These are phyloP conservation scores for Callyntrura guangdongensis DNA, from an alignment of 2,888 invertebrate genomes.

Conservation along the genomic window DNA sequence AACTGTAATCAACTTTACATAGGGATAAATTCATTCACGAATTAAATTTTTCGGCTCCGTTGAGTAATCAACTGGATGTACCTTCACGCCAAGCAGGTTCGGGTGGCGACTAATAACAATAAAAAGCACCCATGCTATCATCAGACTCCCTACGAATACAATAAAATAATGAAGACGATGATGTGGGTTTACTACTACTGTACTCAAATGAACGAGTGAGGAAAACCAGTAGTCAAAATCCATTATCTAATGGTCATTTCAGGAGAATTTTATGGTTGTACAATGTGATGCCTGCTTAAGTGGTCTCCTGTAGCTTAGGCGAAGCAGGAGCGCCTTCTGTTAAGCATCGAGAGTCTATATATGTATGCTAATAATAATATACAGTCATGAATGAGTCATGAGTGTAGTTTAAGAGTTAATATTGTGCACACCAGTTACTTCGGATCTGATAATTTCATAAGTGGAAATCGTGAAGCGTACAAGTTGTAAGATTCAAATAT, in stretches of 20 bases:
- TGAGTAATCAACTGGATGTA: too few relatives aligned
- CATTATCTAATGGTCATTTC: slow-evolving; percentile 83
- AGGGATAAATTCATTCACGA: slow-evolving; percentile 4
- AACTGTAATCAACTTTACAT: neutral
- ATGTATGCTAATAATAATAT: slow-evolving; percentile 8
- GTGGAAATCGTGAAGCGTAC: slow-evolving; percentile 68
- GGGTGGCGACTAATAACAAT: slow-evolving; percentile 46
- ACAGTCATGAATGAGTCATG: neutral
- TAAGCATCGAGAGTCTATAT: too few relatives aligned
- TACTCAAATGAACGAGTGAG: slow-evolving; percentile 57
- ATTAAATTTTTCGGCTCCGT: slow-evolving; percentile 10
- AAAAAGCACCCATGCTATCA: slow-evolving; percentile 68
- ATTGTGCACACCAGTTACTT: neutral
- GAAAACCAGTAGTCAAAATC: slow-evolving; percentile 84
- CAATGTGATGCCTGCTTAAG: slow-evolving; percentile 36
- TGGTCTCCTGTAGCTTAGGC: slow-evolving; percentile 59
- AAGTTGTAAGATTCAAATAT: slow-evolving; percentile 52
- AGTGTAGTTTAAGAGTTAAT: slow-evolving; percentile 9
- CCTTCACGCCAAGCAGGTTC: slow-evolving; percentile 22
- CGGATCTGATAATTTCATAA: slow-evolving; percentile 24
- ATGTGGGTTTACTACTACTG: slow-evolving; percentile 42
- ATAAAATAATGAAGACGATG: slow-evolving; percentile 63
- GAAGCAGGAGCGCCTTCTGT: neutral
- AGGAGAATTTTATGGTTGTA: slow-evolving; percentile 59
- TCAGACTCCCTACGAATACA: slow-evolving; percentile 64